Base-by-base conservation (phyloP, 2,113 vertebrate genomes). In the Sturnira hondurensis region DNA sequence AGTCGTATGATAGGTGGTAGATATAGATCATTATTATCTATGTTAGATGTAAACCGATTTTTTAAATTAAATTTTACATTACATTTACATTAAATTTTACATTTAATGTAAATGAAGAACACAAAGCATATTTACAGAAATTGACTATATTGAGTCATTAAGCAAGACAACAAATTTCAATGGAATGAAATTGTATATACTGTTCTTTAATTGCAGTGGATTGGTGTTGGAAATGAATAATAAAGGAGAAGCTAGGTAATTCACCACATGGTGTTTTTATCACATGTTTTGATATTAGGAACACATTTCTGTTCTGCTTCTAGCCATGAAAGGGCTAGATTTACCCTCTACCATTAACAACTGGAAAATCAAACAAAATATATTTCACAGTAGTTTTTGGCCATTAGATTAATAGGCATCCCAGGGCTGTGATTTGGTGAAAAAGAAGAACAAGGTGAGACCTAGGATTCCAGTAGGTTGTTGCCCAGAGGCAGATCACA, bases 221-320 rank as follows among this genome's bases (percentile, higher is more conserved):
- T 65, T 71, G 78, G 41, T 71, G 24, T 91, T 84, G 20, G 52
- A 91, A 83, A 74, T 94, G 47, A 89, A 83, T 90, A 33, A 33
- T 76, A 65, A 74, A 91, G 74, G 83, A 87, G 70, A 82, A 68
- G 26, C 36, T 70, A 22, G 28, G 38, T 61, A 74, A 81, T 58
- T 81, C 26, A 56, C 33, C 4, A 11, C 33, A 50, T 33, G 16
- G 2, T 50, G 19, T 76, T 45, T 47, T 76, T 33, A 33, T 10
- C 14, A 20, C 19, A 28, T 82, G 7, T 94, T 95, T 84, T 89
- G 38, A 83, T 76, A 54, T 85, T 63, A 56, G 91, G 52, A 52
- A 63, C 16, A 38, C 45, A 81, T 97, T 87, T 91, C 90, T 91
- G 28, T 86, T 91, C 74, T 86, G 22, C 76, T 93, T 92, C 61